phyloP scores from a whole-genome alignment of 2,888 invertebrate genomes.

The Rhorus exstirpatorius region DNA sequence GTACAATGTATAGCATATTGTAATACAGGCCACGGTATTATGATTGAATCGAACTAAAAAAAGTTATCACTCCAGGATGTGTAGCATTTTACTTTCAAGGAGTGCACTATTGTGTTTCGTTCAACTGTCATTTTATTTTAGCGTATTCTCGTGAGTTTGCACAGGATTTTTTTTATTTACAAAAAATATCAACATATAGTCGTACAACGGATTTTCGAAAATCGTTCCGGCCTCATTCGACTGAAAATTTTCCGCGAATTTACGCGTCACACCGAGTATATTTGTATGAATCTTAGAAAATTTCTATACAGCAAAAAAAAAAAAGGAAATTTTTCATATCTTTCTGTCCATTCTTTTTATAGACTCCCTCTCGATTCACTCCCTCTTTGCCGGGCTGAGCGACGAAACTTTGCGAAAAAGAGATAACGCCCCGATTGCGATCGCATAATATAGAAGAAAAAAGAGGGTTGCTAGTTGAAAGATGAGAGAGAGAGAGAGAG shows the following conservation, averaged over 20 bases:
- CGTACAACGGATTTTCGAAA: too few species aligned
- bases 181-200: too few species aligned
- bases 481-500: conserved; percentile 22
- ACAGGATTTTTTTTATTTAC: too few species aligned
- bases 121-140: conserved; percentile 18
- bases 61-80: neutral
- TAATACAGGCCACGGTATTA: neutral
- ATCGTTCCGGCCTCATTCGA: too few species aligned
- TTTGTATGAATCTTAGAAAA: too few species aligned
- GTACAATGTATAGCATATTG: too few species aligned
- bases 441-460: conserved; percentile 45
- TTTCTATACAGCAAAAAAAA: neutral
- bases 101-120: too few species aligned
- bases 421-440: conserved; percentile 57
- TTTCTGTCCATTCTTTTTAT: conserved; percentile 34
- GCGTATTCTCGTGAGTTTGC: too few species aligned
- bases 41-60: neutral
- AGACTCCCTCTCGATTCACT: conserved; percentile 49
- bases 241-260: neutral
- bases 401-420: conserved; percentile 60
- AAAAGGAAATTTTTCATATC: neutral
- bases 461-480: conserved; percentile 22
- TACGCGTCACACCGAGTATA: too few species aligned
- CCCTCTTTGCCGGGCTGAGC: conserved; percentile 54
- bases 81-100: too few species aligned